These are phyloP conservation scores for Archips crataeganus DNA, from an alignment of 2,888 invertebrate genomes.

Conservation along the genomic window DNA sequence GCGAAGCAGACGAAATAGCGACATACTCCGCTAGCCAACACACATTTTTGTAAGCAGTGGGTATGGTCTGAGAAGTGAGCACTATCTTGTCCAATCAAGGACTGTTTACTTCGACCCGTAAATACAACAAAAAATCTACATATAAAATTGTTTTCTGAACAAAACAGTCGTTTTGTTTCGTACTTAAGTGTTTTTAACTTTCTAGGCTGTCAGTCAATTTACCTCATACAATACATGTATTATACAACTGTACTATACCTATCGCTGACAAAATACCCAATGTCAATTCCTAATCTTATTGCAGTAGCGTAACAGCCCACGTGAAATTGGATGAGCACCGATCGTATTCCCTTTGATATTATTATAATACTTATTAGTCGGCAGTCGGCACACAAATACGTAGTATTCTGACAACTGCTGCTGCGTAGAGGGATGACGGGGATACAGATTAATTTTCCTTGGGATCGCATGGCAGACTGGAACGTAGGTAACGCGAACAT, in stretches of 20 bases:
- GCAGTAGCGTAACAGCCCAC: constrained; percentile 1
- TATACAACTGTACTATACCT: background rate
- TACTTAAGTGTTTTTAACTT: background rate
- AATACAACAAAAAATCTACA: too few relatives aligned
- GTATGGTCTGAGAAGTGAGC: too few relatives aligned
- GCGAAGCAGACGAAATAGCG: constrained; percentile 2
- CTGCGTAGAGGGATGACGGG: background rate
- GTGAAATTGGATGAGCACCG: constrained; percentile 34
- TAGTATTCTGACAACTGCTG: constrained; percentile 11
- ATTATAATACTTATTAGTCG: constrained; percentile 20
- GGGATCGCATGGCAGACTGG: background rate
- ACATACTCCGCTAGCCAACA: background rate
- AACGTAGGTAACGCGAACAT: background rate
- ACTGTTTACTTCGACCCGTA: too few relatives aligned
- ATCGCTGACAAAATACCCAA: background rate
- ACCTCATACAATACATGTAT: background rate
- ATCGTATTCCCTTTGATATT: constrained; percentile 19
- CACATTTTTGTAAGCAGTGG: too few relatives aligned
- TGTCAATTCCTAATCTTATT: constrained; percentile 8
- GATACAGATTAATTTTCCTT: constrained; percentile 16
- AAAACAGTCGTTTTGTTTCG: too few relatives aligned
- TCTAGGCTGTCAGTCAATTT: background rate
- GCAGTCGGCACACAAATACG: constrained; percentile 6
- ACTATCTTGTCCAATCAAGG: too few relatives aligned
- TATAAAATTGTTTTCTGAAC: too few relatives aligned